Evolutionary conservation across 2,888 invertebrate genomes (phyloP).

Genomic region (Lasius platythorax): DNA sequence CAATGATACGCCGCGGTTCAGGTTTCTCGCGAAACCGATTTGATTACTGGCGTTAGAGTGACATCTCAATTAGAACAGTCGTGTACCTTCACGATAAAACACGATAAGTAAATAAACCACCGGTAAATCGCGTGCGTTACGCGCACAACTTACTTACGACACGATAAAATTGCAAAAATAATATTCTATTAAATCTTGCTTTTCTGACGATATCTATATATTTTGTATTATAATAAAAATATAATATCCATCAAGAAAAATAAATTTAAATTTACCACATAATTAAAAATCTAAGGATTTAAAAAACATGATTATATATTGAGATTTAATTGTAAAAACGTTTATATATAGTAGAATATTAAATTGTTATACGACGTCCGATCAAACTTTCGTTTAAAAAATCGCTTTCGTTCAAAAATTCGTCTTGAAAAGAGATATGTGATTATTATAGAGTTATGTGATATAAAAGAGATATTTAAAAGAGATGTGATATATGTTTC

Average conservation of each 20-base stretch:
- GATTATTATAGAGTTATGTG: background rate
- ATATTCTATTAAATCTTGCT: background rate
- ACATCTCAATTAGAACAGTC: conserved; percentile 38
- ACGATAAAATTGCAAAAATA: conserved; percentile 14
- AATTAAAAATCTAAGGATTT: background rate
- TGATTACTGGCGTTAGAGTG: conserved; percentile 6
- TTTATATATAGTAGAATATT: background rate
- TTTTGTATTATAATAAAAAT: background rate
- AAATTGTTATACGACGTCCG: background rate
- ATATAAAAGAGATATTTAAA: no score
- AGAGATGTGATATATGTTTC: background rate
- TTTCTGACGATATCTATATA: background rate
- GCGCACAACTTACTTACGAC: background rate
- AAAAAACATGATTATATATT: background rate
- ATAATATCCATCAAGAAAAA: conserved; percentile 3
- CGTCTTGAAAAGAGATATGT: background rate
- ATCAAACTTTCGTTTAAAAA: conserved; percentile 11
- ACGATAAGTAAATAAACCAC: conserved; percentile 27
- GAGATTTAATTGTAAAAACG: background rate
- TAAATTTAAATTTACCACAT: background rate
- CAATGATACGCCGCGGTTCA: background rate
- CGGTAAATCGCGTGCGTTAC: background rate
- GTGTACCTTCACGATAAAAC: conserved; percentile 8
- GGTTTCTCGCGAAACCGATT: conserved; percentile 36
- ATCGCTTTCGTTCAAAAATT: background rate